A percentile compares a stretch with the other conserved stretches of the same genome.
These are phyloP conservation scores for Ophion ventricosus DNA, from an alignment of 2,888 invertebrate genomes.

Conservation along the genomic window DNA sequence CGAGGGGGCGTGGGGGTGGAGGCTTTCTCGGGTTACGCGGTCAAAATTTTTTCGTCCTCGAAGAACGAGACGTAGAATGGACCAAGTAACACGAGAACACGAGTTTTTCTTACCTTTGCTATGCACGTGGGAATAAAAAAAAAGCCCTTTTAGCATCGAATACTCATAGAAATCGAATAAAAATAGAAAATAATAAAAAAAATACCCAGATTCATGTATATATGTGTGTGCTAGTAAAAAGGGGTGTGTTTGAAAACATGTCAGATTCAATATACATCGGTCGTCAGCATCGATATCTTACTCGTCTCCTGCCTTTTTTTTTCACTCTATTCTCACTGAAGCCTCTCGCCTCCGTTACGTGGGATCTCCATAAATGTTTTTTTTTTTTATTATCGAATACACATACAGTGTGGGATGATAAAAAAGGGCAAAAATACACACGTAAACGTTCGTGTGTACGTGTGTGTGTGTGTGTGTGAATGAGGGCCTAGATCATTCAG, in stretches of 20 bases:
- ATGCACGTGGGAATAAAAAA: slow-evolving; percentile 82
- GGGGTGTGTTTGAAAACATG: slow-evolving; percentile 83
- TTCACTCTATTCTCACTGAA: slow-evolving; percentile 8
- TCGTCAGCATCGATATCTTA: slow-evolving; percentile 79
- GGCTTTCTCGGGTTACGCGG: slow-evolving; percentile 74
- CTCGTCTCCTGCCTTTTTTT: slow-evolving; percentile 10
- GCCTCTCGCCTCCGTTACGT: not conserved
- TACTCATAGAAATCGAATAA: slow-evolving; percentile 80
- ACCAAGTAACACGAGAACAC: slow-evolving; percentile 77
- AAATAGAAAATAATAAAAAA: slow-evolving; percentile 68
- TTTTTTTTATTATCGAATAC: not conserved
- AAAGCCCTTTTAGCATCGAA: slow-evolving; percentile 68
- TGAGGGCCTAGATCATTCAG: not conserved
- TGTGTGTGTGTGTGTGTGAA: not conserved
- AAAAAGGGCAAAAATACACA: too few species aligned
- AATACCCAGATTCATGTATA: slow-evolving; percentile 77
- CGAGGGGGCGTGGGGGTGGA: not conserved
- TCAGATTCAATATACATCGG: slow-evolving; percentile 82
- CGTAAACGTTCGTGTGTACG: too few species aligned
- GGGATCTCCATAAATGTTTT: not conserved
- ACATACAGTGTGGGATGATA: too few species aligned
- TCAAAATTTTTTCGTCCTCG: slow-evolving; percentile 79
- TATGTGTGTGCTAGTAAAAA: slow-evolving; percentile 71
- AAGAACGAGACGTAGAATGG: slow-evolving; percentile 69
- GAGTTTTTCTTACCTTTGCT: slow-evolving; percentile 71